Evolutionary conservation across 2,113 vertebrate species (phyloP), one percentile per base, ranked within the genome.

Genomic region (Andinoacara biseriatus): DNA sequence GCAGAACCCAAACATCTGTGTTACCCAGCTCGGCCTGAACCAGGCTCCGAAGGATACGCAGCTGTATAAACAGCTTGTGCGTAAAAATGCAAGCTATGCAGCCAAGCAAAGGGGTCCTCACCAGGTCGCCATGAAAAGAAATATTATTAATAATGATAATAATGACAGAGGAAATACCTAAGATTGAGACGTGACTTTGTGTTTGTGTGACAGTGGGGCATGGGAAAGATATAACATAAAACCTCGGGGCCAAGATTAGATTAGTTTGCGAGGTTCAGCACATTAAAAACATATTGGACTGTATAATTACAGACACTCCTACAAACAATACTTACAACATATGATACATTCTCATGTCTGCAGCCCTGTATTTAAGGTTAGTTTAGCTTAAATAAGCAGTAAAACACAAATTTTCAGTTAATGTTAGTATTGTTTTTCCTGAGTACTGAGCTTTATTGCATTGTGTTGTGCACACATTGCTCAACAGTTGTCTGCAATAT

Each of bases 51-150:
- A 82, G 85, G 80, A 84, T 49, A 72, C 43, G 63, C 95, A 95
- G 94, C 94, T 95, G 94, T 90, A 78, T 91, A 94, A 95, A 95
- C 93, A 94, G 80, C 54, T 59, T 49, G 84, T 87, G 90, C 84
- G 84, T 90, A 91, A 92, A 95, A 92, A 94, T 93, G 89, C 75
- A 59, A 91, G 89, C 90, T 88, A 93, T 93, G 91, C 89, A 83
- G 86, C 78, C 69, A 43, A 89, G 83, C 63, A 83, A 86, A 81
- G 81, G 83, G 89, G 89, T 90, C 90, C 76, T 84, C 88, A 79
- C 76, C 78, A 81, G 87, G 91, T 91, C 87, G 57, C 85, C 62
- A 75, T 78, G 86, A 87, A 86, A 78, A 89, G 86, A 92, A 83
- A 91, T 90, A 87, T 91, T 85, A 91, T 91, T 93, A 91, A 92